Evolutionary conservation across 2,113 vertebrate species (phyloP), one percentile per base, ranked within the genome.

Genomic region (Zosterops japonicus): DNA sequence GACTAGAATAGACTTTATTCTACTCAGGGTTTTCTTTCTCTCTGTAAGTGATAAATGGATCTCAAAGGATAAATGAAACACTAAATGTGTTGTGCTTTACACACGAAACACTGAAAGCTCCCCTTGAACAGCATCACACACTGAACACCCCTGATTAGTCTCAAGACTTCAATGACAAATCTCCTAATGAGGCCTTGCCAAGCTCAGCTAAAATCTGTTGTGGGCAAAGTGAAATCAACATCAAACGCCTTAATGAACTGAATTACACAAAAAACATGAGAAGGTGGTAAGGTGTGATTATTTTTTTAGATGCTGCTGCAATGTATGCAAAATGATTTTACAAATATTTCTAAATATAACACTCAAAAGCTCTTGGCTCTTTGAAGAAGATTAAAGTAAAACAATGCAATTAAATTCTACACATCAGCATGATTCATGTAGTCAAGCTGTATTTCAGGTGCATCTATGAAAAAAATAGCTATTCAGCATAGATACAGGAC

Each of bases 351-450:
- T 82, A 96, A 93, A 90, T 74, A 91, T 67, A 89, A 76, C 53
- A 76, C 39, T 81, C 49, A 68, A 95, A 95, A 92, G 83, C 83
- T 75, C 72, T 44, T 11, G 55, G 88, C 49, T 95, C 77, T 94
- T 96, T 60, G 91, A 94, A 95, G 56, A 70, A 79, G 96, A 97
- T 71, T 76, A 95, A 94, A 96, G 96, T 59, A 74, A 82, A 91
- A 50, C 23, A 52, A 70, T 46, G 83, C 90, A 83, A 93, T 83
- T 65, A 63, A 78, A 89, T 72, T 90, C 83, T 87, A 83, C 36
- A 64, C 20, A 80, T 74, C 53, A 12, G 39, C 47, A 59, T 52
- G 77, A 91, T 80, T 71, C 89, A 69, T 47, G 55, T 55, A 69
- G 80, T 87, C 64, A 41, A 83, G 60, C 20, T 55, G 11, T 18